Percentiles rank a stretch among this genome's conserved stretches.
phyloP scores from a whole-genome alignment of 2,888 invertebrate genomes.

The Drosophila merina region DNA sequence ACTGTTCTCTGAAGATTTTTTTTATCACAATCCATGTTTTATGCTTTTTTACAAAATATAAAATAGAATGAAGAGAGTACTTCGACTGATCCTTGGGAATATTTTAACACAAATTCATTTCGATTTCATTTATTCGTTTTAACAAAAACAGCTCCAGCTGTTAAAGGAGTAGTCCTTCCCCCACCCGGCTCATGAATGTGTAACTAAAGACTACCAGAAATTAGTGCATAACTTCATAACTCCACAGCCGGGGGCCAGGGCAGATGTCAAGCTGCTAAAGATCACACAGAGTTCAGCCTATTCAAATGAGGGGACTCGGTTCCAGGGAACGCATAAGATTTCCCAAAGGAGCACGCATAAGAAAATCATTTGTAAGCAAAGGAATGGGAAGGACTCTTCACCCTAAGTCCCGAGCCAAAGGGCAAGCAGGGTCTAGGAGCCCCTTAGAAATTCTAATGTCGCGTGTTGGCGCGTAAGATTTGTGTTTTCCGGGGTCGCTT shows the following conservation, averaged over 20 bases:
- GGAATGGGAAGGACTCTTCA: slow-evolving; percentile 14
- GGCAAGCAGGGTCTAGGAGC: slow-evolving; percentile 22
- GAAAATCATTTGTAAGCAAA: slow-evolving; percentile 65
- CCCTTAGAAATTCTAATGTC: slow-evolving; percentile 40
- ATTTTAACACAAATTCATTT: not conserved
- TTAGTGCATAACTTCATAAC: slow-evolving; percentile 66
- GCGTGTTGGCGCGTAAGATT: slow-evolving; percentile 76
- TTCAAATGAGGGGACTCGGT: slow-evolving; percentile 59
- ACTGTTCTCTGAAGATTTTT: not conserved
- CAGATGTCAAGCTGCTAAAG: slow-evolving; percentile 71
- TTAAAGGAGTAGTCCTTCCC: slow-evolving; percentile 1
- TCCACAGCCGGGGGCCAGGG: slow-evolving; percentile 26
- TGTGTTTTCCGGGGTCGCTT: slow-evolving; percentile 61
- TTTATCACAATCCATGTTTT: too few species aligned
- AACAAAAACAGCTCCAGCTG: slow-evolving; percentile 1
- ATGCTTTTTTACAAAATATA: too few species aligned
- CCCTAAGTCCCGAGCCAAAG: slow-evolving; percentile 46
- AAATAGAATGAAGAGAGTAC: too few species aligned
- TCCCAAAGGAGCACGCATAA: slow-evolving; percentile 65
- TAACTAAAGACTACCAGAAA: slow-evolving; percentile 59
- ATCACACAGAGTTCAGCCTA: slow-evolving; percentile 54
- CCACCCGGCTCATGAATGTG: slow-evolving; percentile 43
- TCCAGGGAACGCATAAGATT: slow-evolving; percentile 59
- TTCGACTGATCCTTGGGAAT: too few species aligned
- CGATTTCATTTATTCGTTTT: not conserved